Conservation (phyloP, 1,140 invertebrate species). For the Euwallacea fornicatus region DNA sequence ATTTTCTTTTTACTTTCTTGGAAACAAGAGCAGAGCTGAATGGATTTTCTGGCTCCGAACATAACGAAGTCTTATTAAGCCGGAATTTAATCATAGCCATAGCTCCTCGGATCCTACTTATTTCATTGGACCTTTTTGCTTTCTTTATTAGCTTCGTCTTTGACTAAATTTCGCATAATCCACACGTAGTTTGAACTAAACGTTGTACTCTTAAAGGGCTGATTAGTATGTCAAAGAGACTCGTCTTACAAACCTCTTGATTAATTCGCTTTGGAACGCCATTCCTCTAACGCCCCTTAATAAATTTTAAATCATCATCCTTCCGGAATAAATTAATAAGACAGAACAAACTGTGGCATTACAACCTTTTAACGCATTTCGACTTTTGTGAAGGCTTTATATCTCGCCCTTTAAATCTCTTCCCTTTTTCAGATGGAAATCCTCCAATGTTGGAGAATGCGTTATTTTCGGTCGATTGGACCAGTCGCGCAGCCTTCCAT, state of each 20-base stretch:
- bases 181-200: neutral
- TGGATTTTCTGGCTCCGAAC: neutral
- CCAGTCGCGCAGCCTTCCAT: too few species aligned
- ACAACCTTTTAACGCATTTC: too few species aligned
- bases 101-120: too few species aligned
- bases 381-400: too few species aligned
- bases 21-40: too few species aligned
- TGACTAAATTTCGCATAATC: neutral
- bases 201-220: neutral
- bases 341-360: slow-evolving; percentile 25
- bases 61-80: neutral
- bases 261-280: slow-evolving; percentile 19
- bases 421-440: too few species aligned
- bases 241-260: slow-evolving; percentile 4
- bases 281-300: slow-evolving; percentile 12
- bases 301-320: slow-evolving; percentile 26
- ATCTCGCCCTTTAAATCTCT: too few species aligned
- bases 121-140: neutral
- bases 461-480: too few species aligned
- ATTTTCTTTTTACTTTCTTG: slow-evolving; percentile 6
- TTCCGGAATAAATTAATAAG: slow-evolving; percentile 28
- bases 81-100: neutral
- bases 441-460: too few species aligned
- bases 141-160: neutral
- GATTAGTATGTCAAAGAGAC: slow-evolving; percentile 13